Base-by-base conservation (phyloP, 2,797 vertebrate genomes). In the Allenopithecus nigroviridis region DNA sequence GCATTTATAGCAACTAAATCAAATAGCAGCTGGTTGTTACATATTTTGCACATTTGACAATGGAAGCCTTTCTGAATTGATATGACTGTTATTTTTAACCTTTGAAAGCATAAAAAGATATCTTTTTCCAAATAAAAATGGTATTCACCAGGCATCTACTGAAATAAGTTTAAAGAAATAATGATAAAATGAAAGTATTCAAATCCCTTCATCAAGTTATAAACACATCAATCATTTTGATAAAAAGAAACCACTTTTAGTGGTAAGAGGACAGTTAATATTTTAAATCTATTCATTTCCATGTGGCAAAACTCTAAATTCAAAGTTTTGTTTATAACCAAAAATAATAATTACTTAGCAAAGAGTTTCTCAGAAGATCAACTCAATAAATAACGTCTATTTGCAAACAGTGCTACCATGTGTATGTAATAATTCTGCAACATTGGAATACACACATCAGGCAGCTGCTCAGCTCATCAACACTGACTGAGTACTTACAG, bases 21-120 rank as follows among this genome's bases (percentile, higher is more conserved):
- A 84, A 94, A 86, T 8, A 89, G 17, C 46, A 84, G 1, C 14
- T 90, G 6, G 4, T 10, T 36, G 17, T 84, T 55, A 84, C 0
- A 22, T n/a, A 94, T 64, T 95, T 95, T 81, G 14, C 33, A 85
- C 70, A 95, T 57, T 78, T 93, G 50, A 97, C 19, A 74, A 80
- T 26, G 48, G n/a, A 33, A 88, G 7, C 0, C 28, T 74, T 95
- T 89, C 50, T 26, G 12, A 95, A 68, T 50, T 94, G 46, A 43
- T 57, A n/a, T 4, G 46, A 26, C 13, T 80, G 96, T 96, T 68
- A 24, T n/a, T 87, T 96, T 96, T 94, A 83, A 83, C 28, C 16
- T 89, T 53, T n/a, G 4, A 93, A 94, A 93, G 76, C 28, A 26
- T 80, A 93, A 94, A 94, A n/a, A 90, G 90, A 78, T 0, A 74